Conservation (phyloP, 2,888 invertebrate genomes). For the Shargacucullia verbasci region DNA sequence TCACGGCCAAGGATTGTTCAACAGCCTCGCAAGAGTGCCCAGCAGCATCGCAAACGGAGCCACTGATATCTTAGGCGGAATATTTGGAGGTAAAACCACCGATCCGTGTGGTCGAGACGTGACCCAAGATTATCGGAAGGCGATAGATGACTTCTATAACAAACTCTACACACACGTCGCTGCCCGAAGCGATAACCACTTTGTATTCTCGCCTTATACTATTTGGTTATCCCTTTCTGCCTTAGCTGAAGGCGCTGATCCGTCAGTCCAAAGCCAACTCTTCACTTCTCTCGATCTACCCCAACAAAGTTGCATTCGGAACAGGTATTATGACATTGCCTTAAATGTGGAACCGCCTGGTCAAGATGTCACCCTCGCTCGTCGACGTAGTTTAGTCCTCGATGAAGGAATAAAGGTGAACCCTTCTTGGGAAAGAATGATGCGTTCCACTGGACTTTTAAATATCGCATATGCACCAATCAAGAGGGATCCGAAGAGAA, state of each 20-base stretch:
- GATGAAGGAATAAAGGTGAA: slow-evolving; percentile 46
- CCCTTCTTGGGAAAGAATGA: slow-evolving; percentile 39
- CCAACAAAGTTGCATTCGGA: slow-evolving; percentile 50
- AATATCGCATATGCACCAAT: slow-evolving; percentile 37
- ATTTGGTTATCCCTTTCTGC: slow-evolving; percentile 62
- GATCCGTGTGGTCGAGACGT: slow-evolving; percentile 30
- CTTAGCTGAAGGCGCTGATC: slow-evolving; percentile 59
- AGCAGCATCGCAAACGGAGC: slow-evolving; percentile 5
- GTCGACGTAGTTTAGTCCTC: slow-evolving; percentile 46
- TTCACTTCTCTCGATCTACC: slow-evolving; percentile 55
- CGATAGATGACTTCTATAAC: slow-evolving; percentile 25
- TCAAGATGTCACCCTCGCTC: slow-evolving; percentile 46
- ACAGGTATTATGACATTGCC: slow-evolving; percentile 58
- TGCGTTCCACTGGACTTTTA: slow-evolving; percentile 28
- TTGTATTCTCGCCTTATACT: slow-evolving; percentile 57
- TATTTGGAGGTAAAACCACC: slow-evolving; percentile 13
- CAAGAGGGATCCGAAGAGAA: slow-evolving; percentile 29
- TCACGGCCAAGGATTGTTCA: slow-evolving; percentile 12
- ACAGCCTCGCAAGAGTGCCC: slow-evolving; percentile 4
- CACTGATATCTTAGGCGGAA: background rate
- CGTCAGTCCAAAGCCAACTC: slow-evolving; percentile 35
- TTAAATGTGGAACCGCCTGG: slow-evolving; percentile 49
- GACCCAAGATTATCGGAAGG: slow-evolving; percentile 25
- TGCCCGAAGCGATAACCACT: slow-evolving; percentile 42
- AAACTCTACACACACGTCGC: slow-evolving; percentile 40